Conservation (phyloP, 2,888 invertebrate species). For the Camponotus fellah region DNA sequence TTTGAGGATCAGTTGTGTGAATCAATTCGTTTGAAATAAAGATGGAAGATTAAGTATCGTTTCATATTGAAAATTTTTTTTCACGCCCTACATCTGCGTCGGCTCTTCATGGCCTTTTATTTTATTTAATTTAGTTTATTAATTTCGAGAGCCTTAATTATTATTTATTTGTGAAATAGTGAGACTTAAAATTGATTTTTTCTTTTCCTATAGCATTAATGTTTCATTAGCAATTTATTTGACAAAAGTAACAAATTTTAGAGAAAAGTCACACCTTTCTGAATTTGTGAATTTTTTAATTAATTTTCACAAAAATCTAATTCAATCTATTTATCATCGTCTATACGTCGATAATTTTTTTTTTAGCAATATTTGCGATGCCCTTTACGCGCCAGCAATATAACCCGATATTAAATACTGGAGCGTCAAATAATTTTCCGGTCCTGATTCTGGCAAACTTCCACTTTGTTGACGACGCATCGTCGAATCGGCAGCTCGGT, state of each 20-base stretch:
- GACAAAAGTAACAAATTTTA: background rate
- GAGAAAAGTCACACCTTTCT: background rate
- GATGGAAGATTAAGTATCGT: too few relatives aligned
- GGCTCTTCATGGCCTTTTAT: too few relatives aligned
- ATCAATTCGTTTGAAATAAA: too few relatives aligned
- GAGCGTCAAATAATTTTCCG: constrained; percentile 40
- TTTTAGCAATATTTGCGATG: constrained; percentile 7
- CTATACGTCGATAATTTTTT: background rate
- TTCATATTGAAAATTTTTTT: too few relatives aligned
- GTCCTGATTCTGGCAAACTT: constrained; percentile 62
- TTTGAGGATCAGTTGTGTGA: too few relatives aligned
- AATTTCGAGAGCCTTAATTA: too few relatives aligned
- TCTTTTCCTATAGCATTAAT: background rate
- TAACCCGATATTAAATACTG: constrained; percentile 46
- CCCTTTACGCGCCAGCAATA: constrained; percentile 27
- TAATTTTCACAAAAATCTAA: background rate
- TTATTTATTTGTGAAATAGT: too few relatives aligned
- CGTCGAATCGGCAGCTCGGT: constrained; percentile 52
- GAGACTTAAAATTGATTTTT: background rate
- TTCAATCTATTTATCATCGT: background rate
- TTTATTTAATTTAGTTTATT: too few relatives aligned
- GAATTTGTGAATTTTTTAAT: background rate
- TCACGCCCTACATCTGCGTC: too few relatives aligned
- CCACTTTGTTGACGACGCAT: constrained; percentile 69
- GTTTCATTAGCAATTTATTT: constrained; percentile 5